These are phyloP conservation scores for Oligia strigilis DNA, from an alignment of 2,888 invertebrate genomes.

Conservation along the genomic window DNA sequence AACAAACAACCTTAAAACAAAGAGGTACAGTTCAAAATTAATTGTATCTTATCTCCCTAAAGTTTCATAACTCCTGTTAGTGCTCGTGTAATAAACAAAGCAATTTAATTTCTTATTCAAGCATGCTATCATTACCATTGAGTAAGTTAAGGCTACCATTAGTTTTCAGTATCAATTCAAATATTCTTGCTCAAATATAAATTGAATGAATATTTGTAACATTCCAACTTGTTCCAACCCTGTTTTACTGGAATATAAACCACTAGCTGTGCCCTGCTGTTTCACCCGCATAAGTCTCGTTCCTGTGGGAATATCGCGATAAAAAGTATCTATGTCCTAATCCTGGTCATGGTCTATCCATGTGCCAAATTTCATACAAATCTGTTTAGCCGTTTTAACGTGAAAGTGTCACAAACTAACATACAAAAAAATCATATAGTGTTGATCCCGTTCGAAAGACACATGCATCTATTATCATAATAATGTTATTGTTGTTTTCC, in stretches of 20 bases:
- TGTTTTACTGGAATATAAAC: neutral
- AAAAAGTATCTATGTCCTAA: neutral
- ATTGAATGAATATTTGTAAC: slow-evolving; percentile 16
- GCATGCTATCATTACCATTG: slow-evolving; percentile 18
- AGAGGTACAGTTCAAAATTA: slow-evolving; percentile 13
- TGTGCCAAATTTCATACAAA: neutral
- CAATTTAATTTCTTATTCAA: slow-evolving; percentile 39
- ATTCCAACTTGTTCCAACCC: neutral
- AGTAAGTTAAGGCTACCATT: slow-evolving; percentile 10
- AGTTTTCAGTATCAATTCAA: slow-evolving; percentile 6
- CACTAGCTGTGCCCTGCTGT: neutral
- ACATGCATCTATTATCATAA: too few relatives aligned
- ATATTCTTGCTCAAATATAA: neutral
- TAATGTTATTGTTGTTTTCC: too few relatives aligned
- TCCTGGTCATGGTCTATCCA: neutral
- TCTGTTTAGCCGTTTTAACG: neutral
- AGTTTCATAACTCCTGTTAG: slow-evolving; percentile 14
- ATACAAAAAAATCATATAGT: neutral
- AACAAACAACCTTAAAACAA: slow-evolving; percentile 31
- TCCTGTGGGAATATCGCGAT: neutral
- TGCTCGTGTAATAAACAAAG: slow-evolving; percentile 42
- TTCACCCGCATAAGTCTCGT: neutral
- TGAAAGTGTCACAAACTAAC: neutral
- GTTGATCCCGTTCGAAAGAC: too few relatives aligned
- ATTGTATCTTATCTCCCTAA: neutral